Conservation (phyloP, 1,140 invertebrate species). For the Polypedilum vanderplanki region DNA sequence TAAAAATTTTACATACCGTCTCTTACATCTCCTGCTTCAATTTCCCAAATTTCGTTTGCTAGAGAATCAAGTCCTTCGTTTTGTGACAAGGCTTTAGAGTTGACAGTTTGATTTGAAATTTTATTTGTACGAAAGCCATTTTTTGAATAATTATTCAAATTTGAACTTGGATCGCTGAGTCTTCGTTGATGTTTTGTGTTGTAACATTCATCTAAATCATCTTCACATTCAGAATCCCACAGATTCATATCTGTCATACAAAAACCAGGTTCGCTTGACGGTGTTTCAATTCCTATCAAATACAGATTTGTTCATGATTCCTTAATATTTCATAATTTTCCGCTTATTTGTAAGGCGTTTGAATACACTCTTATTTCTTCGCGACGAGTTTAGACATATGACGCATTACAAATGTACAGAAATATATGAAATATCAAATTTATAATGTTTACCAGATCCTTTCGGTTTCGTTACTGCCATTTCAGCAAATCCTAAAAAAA, state of each 20-base stretch:
- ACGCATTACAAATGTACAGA: no score
- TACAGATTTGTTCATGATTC: no score
- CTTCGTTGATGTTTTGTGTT: slow-evolving; percentile 73
- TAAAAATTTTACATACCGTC: slow-evolving; percentile 62
- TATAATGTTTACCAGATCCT: no score
- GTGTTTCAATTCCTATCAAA: slow-evolving; percentile 91
- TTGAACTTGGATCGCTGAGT: slow-evolving; percentile 88
- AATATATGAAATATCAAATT: no score
- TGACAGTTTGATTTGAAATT: slow-evolving; percentile 45
- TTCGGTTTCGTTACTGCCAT: slow-evolving; percentile 93
- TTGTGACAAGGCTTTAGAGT: slow-evolving; percentile 77
- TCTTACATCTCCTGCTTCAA: slow-evolving; percentile 86
- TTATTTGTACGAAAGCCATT: slow-evolving; percentile 69
- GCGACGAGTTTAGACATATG: no score
- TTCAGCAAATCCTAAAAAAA: slow-evolving; percentile 95
- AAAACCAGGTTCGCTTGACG: slow-evolving; percentile 85
- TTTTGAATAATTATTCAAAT: slow-evolving; percentile 81
- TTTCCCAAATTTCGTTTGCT: slow-evolving; percentile 75
- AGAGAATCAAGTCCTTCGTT: slow-evolving; percentile 81
- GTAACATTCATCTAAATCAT: slow-evolving; percentile 77
- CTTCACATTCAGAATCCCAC: slow-evolving; percentile 81
- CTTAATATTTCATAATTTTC: no score
- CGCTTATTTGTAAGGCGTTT: no score
- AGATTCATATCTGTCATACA: slow-evolving; percentile 74
- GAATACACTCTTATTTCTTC: no score